phyloP scores from a whole-genome alignment of 2,888 invertebrate genomes.

The Philopedon plagiatum region DNA sequence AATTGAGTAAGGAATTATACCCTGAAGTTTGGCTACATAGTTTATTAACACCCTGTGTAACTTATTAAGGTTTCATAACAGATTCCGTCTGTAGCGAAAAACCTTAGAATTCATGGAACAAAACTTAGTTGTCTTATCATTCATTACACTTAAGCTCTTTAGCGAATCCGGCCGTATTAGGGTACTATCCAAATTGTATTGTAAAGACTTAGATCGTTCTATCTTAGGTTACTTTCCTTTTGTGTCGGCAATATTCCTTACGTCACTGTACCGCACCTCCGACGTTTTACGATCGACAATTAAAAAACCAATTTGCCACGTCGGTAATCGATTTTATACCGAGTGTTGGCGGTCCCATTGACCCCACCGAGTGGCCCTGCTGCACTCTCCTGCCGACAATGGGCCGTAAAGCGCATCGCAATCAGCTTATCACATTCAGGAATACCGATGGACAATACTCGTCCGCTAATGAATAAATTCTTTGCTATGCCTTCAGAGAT shows the following conservation, averaged over 20 bases:
- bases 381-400: slow-evolving; percentile 1
- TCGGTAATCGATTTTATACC: slow-evolving; percentile 32
- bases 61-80: too few relatives aligned
- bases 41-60: too few relatives aligned
- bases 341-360: slow-evolving; percentile 34
- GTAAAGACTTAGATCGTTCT: not conserved
- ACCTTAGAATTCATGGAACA: too few relatives aligned
- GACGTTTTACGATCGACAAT: slow-evolving; percentile 15
- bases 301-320: slow-evolving; percentile 38
- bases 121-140: too few relatives aligned
- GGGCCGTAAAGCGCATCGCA: slow-evolving; percentile 12
- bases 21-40: too few relatives aligned
- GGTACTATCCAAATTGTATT: too few relatives aligned
- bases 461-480: not conserved
- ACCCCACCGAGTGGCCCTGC: not conserved
- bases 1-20: too few relatives aligned
- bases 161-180: too few relatives aligned
- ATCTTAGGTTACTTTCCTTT: not conserved
- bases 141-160: too few relatives aligned
- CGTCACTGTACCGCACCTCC: slow-evolving; percentile 2
- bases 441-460: not conserved
- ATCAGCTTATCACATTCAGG: not conserved
- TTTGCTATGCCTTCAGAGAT: not conserved
- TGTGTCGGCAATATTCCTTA: not conserved
- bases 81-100: too few relatives aligned